Conservation (phyloP, 1,140 invertebrate species). For the Nebria ingens region DNA sequence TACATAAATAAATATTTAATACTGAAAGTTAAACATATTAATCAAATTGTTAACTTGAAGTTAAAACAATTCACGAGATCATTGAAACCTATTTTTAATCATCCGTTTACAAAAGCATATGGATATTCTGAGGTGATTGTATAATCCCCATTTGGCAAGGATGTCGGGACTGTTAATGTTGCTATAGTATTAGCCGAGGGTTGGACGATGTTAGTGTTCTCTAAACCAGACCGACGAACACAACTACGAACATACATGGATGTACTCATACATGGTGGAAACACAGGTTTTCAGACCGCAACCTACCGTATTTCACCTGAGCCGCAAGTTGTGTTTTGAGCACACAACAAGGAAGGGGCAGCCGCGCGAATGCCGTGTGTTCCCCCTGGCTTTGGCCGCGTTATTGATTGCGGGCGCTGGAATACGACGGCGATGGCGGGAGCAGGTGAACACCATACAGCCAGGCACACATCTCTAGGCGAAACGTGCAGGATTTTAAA, state of each 20-base stretch:
- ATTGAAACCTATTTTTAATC: too few relatives aligned
- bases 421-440: too few relatives aligned
- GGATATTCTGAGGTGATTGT: too few relatives aligned
- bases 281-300: neutral
- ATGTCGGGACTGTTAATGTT: neutral
- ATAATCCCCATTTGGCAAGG: too few relatives aligned
- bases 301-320: constrained; percentile 4
- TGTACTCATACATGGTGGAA: neutral
- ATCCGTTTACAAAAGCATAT: too few relatives aligned
- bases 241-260: neutral
- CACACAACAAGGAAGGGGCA: neutral
- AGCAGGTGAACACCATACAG: neutral
- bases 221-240: neutral
- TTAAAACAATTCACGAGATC: too few relatives aligned
- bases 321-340: neutral
- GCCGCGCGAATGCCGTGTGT: neutral
- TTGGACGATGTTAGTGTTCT: neutral
- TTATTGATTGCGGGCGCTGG: neutral
- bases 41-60: too few relatives aligned
- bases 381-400: neutral
- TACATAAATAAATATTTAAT: too few relatives aligned
- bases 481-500: neutral
- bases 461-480: neutral
- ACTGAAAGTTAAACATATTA: too few relatives aligned
- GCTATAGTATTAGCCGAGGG: neutral